Conservation (phyloP, 2,113 vertebrate genomes). For the Xiphorhynchus elegans region DNA sequence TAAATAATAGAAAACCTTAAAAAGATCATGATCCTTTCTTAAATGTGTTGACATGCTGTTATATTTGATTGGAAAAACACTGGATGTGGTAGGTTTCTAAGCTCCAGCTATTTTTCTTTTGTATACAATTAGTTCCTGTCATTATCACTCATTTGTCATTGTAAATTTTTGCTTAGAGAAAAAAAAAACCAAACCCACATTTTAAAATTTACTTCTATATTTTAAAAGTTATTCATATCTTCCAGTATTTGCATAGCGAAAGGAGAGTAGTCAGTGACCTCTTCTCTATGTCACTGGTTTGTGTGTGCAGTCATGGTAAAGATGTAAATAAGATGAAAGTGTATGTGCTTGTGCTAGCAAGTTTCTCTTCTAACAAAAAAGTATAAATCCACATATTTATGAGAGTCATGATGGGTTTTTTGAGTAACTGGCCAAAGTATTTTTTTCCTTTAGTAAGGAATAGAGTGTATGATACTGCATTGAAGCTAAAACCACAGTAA, state of each 20-base stretch:
- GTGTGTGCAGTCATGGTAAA: background rate
- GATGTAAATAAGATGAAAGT: background rate
- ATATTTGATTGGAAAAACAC: background rate
- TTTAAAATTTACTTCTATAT: background rate
- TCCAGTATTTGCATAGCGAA: background rate
- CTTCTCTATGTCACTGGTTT: background rate
- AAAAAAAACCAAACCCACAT: background rate
- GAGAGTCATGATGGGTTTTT: background rate
- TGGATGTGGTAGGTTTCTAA: background rate
- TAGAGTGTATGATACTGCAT: background rate
- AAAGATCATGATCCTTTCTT: background rate
- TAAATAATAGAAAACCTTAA: background rate
- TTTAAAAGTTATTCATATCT: background rate
- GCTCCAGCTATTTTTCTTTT: background rate
- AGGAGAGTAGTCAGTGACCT: background rate
- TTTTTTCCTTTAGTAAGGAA: background rate
- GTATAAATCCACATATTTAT: background rate
- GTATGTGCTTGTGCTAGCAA: background rate
- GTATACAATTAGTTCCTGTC: background rate
- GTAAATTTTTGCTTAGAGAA: background rate
- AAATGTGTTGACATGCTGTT: background rate
- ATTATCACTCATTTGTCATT: background rate
- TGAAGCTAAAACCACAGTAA: background rate
- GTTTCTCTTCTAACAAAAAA: background rate
- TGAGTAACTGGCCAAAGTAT: background rate